Conservation (phyloP, 2,113 vertebrate species). For the Cinclus mexicanus region DNA sequence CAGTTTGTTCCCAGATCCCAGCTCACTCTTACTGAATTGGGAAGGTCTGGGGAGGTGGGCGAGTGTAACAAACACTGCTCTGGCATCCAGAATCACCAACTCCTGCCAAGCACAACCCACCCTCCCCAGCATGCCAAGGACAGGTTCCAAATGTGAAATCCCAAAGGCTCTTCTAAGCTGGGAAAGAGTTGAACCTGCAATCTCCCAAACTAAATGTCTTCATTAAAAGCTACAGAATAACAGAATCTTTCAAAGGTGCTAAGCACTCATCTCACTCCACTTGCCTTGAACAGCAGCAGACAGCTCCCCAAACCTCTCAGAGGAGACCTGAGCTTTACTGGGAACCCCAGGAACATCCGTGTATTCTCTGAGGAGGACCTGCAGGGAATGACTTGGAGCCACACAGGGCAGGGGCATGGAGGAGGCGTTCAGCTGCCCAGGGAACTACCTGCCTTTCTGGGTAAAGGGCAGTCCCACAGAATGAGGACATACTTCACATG, state of each 20-base stretch:
- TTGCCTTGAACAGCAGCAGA: neutral
- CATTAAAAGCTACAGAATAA: neutral
- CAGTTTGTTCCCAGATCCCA: neutral
- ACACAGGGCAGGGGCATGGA: neutral
- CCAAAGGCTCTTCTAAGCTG: neutral
- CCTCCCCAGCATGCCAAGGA: neutral
- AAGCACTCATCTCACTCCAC: neutral
- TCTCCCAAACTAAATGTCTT: neutral
- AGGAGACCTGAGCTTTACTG: neutral
- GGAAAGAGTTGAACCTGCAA: neutral
- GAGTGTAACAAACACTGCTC: neutral
- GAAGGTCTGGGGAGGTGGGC: neutral
- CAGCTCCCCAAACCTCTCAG: neutral
- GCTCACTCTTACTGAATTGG: neutral
- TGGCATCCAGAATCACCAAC: neutral
- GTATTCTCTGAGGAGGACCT: neutral
- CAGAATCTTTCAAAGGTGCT: neutral
- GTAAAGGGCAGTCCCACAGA: neutral
- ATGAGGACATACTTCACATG: accelerated
- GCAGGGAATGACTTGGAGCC: neutral
- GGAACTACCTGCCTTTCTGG: neutral
- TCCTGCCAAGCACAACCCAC: neutral
- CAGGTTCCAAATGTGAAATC: neutral
- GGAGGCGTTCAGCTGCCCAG: neutral
- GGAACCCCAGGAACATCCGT: accelerated